These are phyloP conservation scores for Limnephilus marmoratus DNA, from an alignment of 2,888 invertebrate genomes.

Conservation along the genomic window DNA sequence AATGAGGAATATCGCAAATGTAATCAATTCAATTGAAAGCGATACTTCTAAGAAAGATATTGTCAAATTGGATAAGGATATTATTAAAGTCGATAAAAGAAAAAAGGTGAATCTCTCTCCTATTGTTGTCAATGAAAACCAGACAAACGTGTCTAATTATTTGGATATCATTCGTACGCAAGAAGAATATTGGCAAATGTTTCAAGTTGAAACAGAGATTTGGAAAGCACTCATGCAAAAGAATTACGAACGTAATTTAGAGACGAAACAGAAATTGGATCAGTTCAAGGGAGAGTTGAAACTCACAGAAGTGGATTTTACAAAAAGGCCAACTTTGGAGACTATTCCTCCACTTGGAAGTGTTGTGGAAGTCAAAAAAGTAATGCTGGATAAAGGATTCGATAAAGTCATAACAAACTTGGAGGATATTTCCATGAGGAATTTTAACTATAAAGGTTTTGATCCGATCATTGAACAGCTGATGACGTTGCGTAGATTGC, in stretches of 20 bases:
- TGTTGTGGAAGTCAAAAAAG: constrained; percentile 73
- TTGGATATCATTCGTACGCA: constrained; percentile 63
- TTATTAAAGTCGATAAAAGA: constrained; percentile 41
- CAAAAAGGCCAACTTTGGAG: constrained; percentile 70
- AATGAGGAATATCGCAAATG: constrained; percentile 74
- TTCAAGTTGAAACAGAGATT: constrained; percentile 75
- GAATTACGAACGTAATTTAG: constrained; percentile 75
- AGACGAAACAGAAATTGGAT: constrained; percentile 73
- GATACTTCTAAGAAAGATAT: background rate
- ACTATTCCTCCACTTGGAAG: constrained; percentile 73
- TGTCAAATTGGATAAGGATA: background rate
- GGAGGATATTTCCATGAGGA: constrained; percentile 75
- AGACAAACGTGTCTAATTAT: constrained; percentile 53
- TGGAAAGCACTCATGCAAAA: constrained; percentile 75
- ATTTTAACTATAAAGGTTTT: constrained; percentile 75
- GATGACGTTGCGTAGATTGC: constrained; percentile 72
- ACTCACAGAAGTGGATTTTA: constrained; percentile 70
- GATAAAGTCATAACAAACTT: constrained; percentile 75
- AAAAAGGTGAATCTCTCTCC: constrained; percentile 55
- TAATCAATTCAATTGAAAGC: constrained; percentile 74
- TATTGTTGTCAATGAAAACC: constrained; percentile 3
- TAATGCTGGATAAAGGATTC: constrained; percentile 75
- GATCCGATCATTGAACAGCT: constrained; percentile 75
- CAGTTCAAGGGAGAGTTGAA: constrained; percentile 75
- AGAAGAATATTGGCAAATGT: constrained; percentile 68